Evolutionary conservation across 2,113 vertebrate genomes (phyloP).

Genomic region (Pongo abelii): DNA sequence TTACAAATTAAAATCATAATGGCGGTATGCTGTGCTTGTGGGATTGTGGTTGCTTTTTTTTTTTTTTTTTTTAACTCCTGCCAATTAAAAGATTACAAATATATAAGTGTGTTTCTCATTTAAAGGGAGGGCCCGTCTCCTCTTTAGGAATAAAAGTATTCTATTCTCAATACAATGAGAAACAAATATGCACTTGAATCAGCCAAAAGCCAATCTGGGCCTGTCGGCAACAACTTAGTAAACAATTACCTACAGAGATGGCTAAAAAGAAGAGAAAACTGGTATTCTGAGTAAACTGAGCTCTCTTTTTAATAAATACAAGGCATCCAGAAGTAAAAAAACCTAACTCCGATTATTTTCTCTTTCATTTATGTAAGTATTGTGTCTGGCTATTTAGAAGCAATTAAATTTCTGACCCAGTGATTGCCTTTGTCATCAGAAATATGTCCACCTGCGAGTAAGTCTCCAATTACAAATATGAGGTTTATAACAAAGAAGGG

Average conservation of each 20-base stretch:
- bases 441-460: neutral
- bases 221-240: neutral
- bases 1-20: neutral
- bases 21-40: neutral
- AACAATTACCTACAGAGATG: neutral
- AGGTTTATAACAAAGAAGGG: neutral
- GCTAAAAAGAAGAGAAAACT: neutral
- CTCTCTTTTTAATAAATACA: neutral
- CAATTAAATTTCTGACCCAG: neutral
- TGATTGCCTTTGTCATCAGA: neutral
- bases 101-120: neutral
- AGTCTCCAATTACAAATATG: slow-evolving; percentile 14
- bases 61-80: neutral
- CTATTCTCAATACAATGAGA: neutral
- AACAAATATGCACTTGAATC: neutral
- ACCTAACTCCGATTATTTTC: neutral
- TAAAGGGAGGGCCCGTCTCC: neutral
- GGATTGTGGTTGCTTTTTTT: neutral
- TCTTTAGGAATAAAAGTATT: slow-evolving; percentile 22
- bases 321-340: neutral
- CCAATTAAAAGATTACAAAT: slow-evolving; percentile 19
- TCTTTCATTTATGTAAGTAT: neutral
- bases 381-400: neutral
- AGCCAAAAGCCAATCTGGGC: neutral
- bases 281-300: neutral